Conservation (phyloP, 2,797 vertebrate genomes). For the Acanthis flammea region DNA sequence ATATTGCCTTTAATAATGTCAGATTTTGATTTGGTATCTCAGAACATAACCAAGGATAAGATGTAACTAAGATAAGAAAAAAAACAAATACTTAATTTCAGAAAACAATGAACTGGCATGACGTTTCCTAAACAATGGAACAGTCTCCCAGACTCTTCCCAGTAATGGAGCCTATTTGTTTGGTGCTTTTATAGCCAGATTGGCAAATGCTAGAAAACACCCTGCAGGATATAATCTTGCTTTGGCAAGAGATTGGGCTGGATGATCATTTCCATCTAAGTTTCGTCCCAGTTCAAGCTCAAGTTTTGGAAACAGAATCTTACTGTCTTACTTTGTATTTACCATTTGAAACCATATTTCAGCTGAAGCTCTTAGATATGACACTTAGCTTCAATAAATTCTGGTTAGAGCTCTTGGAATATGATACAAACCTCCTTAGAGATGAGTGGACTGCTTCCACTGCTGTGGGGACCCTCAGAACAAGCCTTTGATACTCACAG, state of each 20-base stretch:
- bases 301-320: conserved; percentile 2
- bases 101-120: conserved; percentile 36
- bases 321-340: neutral
- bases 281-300: neutral
- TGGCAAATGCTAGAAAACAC: conserved; percentile 41
- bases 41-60: conserved; percentile 11
- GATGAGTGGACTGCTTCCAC: neutral
- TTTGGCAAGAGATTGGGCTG: conserved; percentile 17
- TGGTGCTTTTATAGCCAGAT: conserved; percentile 38
- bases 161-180: conserved; percentile 30
- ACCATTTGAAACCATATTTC: neutral
- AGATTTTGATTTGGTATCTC: conserved; percentile 9
- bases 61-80: conserved; percentile 50
- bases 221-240: conserved; percentile 37
- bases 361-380: neutral
- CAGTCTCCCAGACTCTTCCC: conserved; percentile 32
- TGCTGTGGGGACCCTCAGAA: neutral
- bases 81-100: conserved; percentile 10
- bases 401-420: neutral
- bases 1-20: neutral
- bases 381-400: neutral
- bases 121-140: conserved; percentile 47
- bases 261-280: conserved; percentile 39
- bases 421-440: neutral
- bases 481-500: neutral